Percentiles rank a stretch among this genome's conserved stretches.
Evolutionary conservation across 2,797 vertebrate genomes (phyloP).

Genomic region (Pseudochaenichthys georgianus): DNA sequence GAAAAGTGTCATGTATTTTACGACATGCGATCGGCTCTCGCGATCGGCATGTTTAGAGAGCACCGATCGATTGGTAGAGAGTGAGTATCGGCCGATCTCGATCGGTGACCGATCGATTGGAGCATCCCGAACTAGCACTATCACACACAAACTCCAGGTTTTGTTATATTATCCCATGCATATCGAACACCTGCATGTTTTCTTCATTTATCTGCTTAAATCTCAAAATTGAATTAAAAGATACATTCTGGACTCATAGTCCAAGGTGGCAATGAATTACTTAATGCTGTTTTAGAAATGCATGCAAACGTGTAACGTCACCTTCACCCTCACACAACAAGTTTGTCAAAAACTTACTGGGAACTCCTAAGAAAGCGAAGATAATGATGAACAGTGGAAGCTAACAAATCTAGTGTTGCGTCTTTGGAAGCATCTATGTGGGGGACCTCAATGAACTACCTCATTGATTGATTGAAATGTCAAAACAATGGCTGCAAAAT

Average conservation of each 20-base stretch:
- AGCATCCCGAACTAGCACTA: not conserved
- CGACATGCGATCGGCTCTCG: no score
- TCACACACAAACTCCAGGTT: conserved; percentile 3
- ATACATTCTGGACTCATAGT: not conserved
- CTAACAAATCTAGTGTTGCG: not conserved
- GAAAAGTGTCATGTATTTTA: no score
- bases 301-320: not conserved
- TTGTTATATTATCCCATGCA: not conserved
- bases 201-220: not conserved
- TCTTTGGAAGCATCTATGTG: not conserved
- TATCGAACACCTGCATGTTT: not conserved
- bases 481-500: not conserved
- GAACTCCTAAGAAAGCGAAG: not conserved
- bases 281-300: not conserved
- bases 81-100: no score
- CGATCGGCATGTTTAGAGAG: no score
- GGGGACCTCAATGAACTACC: not conserved
- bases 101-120: no score
- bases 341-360: not conserved
- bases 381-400: not conserved
- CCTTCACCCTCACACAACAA: not conserved
- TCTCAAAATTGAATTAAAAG: not conserved
- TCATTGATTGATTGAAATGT: conserved; percentile 5
- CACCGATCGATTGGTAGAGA: no score
- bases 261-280: not conserved